Evolutionary conservation across 2,113 vertebrate species (phyloP), one percentile per base, ranked within the genome.

Genomic region (Cephalophus harveyi): DNA sequence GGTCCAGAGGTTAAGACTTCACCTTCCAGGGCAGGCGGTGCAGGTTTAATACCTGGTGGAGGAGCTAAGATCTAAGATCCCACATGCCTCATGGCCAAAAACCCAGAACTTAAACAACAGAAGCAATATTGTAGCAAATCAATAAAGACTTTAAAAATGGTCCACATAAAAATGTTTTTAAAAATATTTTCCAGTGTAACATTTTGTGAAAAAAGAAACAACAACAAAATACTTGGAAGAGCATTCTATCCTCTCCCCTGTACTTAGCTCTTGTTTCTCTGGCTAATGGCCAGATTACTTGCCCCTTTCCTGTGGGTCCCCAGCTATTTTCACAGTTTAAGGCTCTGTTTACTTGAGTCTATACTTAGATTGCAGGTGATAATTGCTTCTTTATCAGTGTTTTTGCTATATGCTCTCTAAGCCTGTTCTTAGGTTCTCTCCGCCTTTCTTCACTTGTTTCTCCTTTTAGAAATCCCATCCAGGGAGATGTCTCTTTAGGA

Each of bases 211-310:
- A 87, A 97, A 50, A 48, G 59, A 93, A 87, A 89, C 36, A 92
- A 74, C 19, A 89, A 48, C 43, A 85, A 92, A 96, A 94, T 30
- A 48, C 36, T 81, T 43, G 23, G 28, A 46, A 79, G 46, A 94
- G 89, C 9, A 36, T 52, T 87, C 60, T 64, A 67, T 21, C 67
- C 40, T 40, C 59, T 84, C 50, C 28, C 55, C 16, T 52, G 62
- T 87, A 97, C 95, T 81, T 76, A 95, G 91, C 46, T 91, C 50
- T 79, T 94, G 33, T 52, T 89, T 89, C 88, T 92, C 79, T 55
- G 64, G 71, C 43, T 67, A 94, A 87, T 60, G 71, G 60, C 36
- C 95, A 74, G 62, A 59, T 90, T 62, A 81, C 52, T 90, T 81
- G 64, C 7, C 82, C 88, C 11, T 92, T 87, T 94, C 27, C 30